Conservation (phyloP, 2,888 invertebrate genomes). For the Amiota minor region DNA sequence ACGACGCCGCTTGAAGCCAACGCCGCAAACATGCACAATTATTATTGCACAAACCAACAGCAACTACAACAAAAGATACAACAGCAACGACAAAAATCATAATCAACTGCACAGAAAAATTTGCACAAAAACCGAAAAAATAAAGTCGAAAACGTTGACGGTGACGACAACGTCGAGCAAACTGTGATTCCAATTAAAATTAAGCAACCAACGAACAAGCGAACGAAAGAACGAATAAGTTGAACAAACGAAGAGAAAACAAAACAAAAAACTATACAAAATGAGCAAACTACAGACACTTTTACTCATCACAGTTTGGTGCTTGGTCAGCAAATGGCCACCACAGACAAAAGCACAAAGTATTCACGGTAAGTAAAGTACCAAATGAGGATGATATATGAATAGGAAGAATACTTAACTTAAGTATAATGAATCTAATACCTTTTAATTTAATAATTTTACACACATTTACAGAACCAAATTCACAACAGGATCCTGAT, state of each 20-base stretch:
- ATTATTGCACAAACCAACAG: conserved; percentile 35
- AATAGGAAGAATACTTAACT: background rate
- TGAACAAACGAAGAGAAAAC: conserved; percentile 23
- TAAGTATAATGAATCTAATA: background rate
- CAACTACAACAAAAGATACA: conserved; percentile 6
- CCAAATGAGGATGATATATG: background rate
- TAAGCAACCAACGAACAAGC: background rate
- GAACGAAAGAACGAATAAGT: background rate
- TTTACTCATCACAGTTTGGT: conserved; percentile 60
- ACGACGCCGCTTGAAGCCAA: conserved; percentile 57
- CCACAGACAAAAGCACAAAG: conserved; percentile 64
- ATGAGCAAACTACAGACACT: conserved; percentile 60
- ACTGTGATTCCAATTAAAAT: conserved; percentile 19
- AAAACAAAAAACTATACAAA: conserved; percentile 25
- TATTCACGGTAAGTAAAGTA: conserved; percentile 69
- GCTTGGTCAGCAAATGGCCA: conserved; percentile 66
- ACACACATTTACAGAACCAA: conserved; percentile 54
- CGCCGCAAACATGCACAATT: conserved; percentile 39
- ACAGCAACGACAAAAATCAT: conserved; percentile 40
- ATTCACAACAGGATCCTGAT: conserved; percentile 71
- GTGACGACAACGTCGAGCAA: background rate
- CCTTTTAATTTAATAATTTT: background rate
- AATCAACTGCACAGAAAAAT: conserved; percentile 36
- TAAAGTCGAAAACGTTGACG: background rate
- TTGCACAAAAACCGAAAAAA: conserved; percentile 31